Conservation (phyloP, 2,797 vertebrate species). For the Mus spretus region DNA sequence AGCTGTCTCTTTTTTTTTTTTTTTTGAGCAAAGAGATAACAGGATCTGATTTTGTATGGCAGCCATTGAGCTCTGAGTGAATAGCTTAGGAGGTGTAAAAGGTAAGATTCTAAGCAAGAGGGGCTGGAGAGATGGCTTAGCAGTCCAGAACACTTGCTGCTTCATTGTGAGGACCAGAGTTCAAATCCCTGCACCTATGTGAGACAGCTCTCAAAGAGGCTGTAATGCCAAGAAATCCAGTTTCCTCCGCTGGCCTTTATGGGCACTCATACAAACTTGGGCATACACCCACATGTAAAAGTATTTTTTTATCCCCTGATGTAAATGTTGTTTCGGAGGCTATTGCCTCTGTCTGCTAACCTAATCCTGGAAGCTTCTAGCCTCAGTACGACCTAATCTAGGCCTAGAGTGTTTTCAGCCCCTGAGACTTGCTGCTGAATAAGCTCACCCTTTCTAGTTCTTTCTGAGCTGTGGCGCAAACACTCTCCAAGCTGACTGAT, state of each 20-base stretch:
- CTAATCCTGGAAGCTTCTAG: neutral
- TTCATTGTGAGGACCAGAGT: neutral
- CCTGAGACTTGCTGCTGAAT: neutral
- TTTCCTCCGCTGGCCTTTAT: too few relatives aligned
- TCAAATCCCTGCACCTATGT: neutral
- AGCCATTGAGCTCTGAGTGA: neutral
- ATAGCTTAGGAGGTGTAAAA: neutral
- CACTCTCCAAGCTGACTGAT: neutral
- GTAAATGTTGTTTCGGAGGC: neutral
- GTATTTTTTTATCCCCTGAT: neutral
- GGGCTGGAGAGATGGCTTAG: neutral
- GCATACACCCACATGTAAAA: neutral
- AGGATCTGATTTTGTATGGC: neutral
- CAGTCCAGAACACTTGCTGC: neutral
- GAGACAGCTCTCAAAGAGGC: neutral
- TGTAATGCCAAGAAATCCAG: neutral
- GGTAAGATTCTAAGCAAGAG: neutral
- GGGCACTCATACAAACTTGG: neutral
- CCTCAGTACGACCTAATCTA: neutral
- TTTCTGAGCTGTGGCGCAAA: neutral
- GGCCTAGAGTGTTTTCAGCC: neutral
- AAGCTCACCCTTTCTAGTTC: neutral
- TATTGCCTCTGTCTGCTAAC: neutral
- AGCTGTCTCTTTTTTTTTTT: too few relatives aligned
- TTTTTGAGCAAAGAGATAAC: neutral